phyloP scores from a whole-genome alignment of 2,113 vertebrate genomes.

The Opisthocomus hoazin region DNA sequence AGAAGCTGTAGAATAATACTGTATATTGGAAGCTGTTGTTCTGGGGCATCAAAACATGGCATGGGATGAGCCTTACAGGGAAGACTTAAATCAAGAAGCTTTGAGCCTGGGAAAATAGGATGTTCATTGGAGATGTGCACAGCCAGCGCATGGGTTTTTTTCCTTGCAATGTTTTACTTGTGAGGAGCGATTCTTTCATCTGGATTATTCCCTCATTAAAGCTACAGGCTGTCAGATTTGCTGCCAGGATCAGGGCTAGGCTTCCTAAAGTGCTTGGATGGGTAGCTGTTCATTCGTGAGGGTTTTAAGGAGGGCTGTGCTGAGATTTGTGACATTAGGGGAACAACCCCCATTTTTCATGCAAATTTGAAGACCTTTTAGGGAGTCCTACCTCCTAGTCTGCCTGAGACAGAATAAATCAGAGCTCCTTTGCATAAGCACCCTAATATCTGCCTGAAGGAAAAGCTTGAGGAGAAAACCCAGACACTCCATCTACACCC shows the following conservation, averaged over 20 bases:
- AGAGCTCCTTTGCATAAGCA: not conserved
- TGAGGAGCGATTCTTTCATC: not conserved
- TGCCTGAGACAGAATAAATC: not conserved
- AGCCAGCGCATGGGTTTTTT: not conserved
- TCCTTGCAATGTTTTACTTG: not conserved
- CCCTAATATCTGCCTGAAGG: fast-evolving
- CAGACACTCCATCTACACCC: not conserved
- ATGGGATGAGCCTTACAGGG: not conserved
- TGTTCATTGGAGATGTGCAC: not conserved
- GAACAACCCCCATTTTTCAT: not conserved
- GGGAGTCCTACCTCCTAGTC: not conserved
- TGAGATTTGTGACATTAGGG: not conserved
- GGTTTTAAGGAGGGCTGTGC: not conserved
- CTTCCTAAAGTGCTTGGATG: not conserved
- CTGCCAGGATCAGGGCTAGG: not conserved
- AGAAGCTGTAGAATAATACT: not conserved
- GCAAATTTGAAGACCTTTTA: not conserved
- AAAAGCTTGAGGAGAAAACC: not conserved
- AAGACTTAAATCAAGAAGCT: constrained; percentile 25
- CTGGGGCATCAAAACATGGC: not conserved
- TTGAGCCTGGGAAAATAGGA: constrained; percentile 30
- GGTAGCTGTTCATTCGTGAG: not conserved
- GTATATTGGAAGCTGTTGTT: not conserved
- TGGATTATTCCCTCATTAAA: constrained; percentile 36
- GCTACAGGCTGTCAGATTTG: not conserved